Percentiles rank a stretch among this genome's conserved stretches.
These are phyloP conservation scores for Ceraclea dissimilis DNA, from an alignment of 2,888 invertebrate species.

Conservation along the genomic window DNA sequence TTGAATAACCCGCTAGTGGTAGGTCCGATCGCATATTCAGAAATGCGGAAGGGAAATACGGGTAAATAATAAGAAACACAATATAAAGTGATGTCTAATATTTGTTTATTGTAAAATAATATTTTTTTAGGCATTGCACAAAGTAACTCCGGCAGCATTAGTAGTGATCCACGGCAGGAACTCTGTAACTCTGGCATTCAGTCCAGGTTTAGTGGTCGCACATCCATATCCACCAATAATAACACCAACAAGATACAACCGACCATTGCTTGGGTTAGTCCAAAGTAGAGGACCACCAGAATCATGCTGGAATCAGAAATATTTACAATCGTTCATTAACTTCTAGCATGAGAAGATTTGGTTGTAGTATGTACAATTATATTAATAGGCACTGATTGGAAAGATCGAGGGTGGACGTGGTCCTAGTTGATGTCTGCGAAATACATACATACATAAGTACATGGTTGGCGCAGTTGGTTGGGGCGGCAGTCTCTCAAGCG, in stretches of 20 bases:
- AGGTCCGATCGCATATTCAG: neutral
- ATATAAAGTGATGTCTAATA: neutral
- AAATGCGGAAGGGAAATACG: too few species aligned
- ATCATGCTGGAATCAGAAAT: constrained; percentile 31
- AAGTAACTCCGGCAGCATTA: constrained; percentile 30
- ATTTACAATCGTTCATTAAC: too few species aligned
- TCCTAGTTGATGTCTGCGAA: too few species aligned
- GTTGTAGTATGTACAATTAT: neutral
- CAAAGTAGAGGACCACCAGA: constrained; percentile 54
- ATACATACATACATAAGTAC: too few species aligned
- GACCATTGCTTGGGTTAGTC: constrained; percentile 36
- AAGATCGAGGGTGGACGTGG: too few species aligned
- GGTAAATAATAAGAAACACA: neutral
- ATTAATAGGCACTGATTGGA: too few species aligned
- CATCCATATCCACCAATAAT: constrained; percentile 51
- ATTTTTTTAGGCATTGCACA: constrained; percentile 28
- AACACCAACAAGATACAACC: constrained; percentile 42
- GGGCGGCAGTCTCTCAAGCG: too few species aligned
- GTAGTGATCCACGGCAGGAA: constrained; percentile 49
- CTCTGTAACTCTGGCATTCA: constrained; percentile 49
- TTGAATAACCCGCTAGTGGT: neutral
- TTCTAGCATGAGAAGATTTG: neutral
- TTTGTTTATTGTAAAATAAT: neutral
- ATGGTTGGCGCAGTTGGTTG: too few species aligned
- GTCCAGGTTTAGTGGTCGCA: constrained; percentile 40